Evolutionary conservation across 2,797 vertebrate genomes (phyloP), one percentile per base, ranked within the genome.

Genomic region (Geotrypetes seraphini): DNA sequence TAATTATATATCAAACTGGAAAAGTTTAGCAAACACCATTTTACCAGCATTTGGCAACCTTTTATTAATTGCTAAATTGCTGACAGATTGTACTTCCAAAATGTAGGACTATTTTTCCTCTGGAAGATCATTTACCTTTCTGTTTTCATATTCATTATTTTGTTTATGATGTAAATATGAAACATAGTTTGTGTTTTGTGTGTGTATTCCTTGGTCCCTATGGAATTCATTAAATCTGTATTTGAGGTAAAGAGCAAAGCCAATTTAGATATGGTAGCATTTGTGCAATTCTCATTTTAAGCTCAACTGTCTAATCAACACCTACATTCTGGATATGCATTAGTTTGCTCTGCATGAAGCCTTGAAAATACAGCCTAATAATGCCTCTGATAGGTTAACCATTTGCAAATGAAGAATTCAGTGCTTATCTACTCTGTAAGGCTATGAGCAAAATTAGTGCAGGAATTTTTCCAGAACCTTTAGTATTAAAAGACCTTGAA

Each of bases 211-310:
- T 49, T 33, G 49, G 19, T 73, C 63, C 47, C 62, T 43, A 31
- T 28, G 53, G 65, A 66, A 55, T 71, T 71, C 41, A 71, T 75
- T 76, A 62, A 43, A 34, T 66, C 47, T 56, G 33, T 36, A 57
- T 63, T 46, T 47, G 31, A 26, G 46, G 12, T 45, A 19, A 45
- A 37, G 63, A 66, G n/a, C 37, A 32, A 25, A 32, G 17, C 41
- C 31, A 61, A 47, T 64, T 68, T 48, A 68, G 44, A 53, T 63
- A 27, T 37, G 57, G 38, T 37, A 15, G 5, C 48, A 22, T 61
- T 60, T 43, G 16, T 39, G 34, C 48, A 53, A 16, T 57, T 66
- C 53, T 62, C 45, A 25, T 69, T 67, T 73, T 43, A 41, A 66
- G 38, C 48, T 36, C 40, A 66, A 57, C 47, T 49, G 24, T 63